These are phyloP conservation scores for Pelobates fuscus DNA, from an alignment of 2,113 vertebrate genomes.

Conservation along the genomic window DNA sequence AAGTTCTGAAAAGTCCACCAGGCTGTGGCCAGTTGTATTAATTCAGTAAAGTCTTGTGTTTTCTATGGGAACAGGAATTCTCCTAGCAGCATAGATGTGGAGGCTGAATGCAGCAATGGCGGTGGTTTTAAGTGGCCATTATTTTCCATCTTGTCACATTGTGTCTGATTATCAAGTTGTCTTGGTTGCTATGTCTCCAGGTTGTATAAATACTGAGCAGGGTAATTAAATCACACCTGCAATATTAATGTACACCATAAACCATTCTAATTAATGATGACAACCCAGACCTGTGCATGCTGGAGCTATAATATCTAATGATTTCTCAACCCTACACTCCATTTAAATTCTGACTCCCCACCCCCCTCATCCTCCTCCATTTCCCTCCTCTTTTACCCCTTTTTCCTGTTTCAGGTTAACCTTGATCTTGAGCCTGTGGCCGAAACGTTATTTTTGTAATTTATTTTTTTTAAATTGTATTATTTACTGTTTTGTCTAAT, in stretches of 20 bases:
- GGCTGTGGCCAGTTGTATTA: conserved; percentile 2
- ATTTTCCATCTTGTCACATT: neutral
- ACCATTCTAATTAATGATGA: conserved; percentile 46
- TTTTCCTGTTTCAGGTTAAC: too few species aligned
- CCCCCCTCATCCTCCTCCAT: too few species aligned
- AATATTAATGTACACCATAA: conserved; percentile 46
- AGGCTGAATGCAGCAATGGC: neutral
- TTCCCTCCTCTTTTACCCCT: too few species aligned
- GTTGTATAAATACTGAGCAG: conserved; percentile 20
- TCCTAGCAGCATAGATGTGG: neutral
- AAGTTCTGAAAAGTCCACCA: neutral
- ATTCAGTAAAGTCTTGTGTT: neutral
- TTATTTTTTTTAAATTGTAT: too few species aligned
- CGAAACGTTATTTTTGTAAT: too few species aligned
- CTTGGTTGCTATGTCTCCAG: conserved; percentile 4
- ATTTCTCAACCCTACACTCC: neutral
- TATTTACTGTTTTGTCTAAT: too few species aligned
- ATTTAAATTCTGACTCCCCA: neutral
- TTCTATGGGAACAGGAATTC: neutral
- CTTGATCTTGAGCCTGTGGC: too few species aligned
- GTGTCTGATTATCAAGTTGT: neutral
- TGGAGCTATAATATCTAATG: neutral
- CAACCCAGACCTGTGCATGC: conserved; percentile 8
- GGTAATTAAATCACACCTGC: conserved; percentile 35
- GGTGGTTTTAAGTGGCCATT: neutral